phyloP scores from a whole-genome alignment of 2,113 vertebrate genomes.

The Hipposideros armiger region DNA sequence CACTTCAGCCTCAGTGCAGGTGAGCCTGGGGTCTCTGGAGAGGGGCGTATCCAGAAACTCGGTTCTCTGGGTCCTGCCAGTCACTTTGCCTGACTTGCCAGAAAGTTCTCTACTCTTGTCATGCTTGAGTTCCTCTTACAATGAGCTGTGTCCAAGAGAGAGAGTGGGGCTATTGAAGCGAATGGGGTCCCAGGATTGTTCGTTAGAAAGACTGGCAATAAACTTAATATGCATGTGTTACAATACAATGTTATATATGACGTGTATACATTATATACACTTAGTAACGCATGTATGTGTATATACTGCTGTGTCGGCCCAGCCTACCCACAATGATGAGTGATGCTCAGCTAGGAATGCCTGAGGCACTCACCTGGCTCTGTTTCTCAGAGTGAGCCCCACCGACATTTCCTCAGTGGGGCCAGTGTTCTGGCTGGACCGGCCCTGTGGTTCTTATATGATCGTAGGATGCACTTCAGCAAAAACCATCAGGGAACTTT shows the following conservation, averaged over 20 bases:
- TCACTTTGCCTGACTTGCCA: not conserved
- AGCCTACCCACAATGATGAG: too few species aligned
- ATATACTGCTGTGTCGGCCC: fast-evolving
- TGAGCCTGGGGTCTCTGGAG: constrained; percentile 18
- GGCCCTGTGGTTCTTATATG: too few species aligned
- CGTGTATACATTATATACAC: fast-evolving
- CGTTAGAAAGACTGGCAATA: not conserved
- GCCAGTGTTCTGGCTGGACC: not conserved
- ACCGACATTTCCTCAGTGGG: fast-evolving
- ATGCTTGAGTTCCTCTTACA: not conserved
- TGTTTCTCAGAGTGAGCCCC: not conserved
- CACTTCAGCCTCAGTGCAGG: not conserved
- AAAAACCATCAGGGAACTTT: not conserved
- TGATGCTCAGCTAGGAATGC: not conserved
- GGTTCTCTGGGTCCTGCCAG: not conserved
- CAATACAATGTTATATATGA: not conserved
- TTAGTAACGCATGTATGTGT: fast-evolving
- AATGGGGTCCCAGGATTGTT: not conserved
- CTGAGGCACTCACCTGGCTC: not conserved
- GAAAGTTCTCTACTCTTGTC: not conserved
- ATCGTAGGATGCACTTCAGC: not conserved
- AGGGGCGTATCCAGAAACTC: not conserved
- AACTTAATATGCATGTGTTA: not conserved
- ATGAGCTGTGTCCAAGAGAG: not conserved
- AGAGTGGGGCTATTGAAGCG: not conserved